Percentiles rank a stretch among this genome's conserved stretches.
Evolutionary conservation across 2,888 invertebrate genomes (phyloP).

Genomic region (Cryptosula pallasiana): DNA sequence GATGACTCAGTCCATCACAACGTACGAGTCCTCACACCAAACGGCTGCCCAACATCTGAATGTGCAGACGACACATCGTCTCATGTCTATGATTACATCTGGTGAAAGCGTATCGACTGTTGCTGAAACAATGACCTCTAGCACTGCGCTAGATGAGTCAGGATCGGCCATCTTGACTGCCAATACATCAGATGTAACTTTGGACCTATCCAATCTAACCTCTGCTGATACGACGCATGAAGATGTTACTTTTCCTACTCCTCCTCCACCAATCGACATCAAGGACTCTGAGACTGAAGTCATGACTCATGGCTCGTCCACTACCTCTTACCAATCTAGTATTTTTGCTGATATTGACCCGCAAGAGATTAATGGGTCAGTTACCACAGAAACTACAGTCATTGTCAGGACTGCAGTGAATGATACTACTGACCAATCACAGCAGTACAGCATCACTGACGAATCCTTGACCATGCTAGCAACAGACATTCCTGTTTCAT

Average conservation of each 20-base stretch:
- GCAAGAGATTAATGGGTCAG: not conserved
- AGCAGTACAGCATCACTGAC: no score
- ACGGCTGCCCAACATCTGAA: not conserved
- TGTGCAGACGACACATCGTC: not conserved
- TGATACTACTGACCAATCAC: no score
- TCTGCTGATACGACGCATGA: constrained; percentile 19
- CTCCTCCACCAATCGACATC: not conserved
- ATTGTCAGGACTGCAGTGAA: no score
- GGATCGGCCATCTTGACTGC: not conserved
- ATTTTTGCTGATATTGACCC: not conserved
- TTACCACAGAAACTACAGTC: no score
- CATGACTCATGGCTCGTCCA: not conserved
- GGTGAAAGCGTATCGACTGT: not conserved
- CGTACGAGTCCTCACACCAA: not conserved
- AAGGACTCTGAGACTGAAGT: not conserved
- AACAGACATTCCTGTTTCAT: no score
- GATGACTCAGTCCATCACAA: constrained; percentile 9
- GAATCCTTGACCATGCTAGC: no score
- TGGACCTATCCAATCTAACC: constrained; percentile 2
- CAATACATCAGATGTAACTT: constrained; percentile 6
- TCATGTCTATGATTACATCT: not conserved
- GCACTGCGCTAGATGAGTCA: not conserved
- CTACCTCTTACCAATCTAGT: not conserved
- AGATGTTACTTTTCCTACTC: not conserved
- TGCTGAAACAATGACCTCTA: not conserved